These are phyloP conservation scores for Agelas oroides DNA, from an alignment of 37 sponge, comb jelly and placozoan genomes.

Conservation along the genomic window DNA sequence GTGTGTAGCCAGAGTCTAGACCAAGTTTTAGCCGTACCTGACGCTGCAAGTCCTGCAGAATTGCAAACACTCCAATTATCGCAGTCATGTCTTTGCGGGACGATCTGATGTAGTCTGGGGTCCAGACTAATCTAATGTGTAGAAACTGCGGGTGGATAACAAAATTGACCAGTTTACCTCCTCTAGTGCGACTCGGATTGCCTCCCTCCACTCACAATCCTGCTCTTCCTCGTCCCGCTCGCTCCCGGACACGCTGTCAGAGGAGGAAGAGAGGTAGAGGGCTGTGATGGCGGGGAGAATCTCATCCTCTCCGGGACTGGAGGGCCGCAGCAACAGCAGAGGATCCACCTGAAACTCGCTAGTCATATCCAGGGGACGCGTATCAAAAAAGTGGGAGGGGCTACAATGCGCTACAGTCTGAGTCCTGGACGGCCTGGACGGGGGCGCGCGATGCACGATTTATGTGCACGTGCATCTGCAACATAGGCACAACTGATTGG, in stretches of 20 bases:
- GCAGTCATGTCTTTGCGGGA: too few species aligned
- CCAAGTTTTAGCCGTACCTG: constrained; percentile 38
- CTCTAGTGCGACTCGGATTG: constrained; percentile 18
- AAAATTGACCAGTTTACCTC: neutral
- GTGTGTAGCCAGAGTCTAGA: neutral
- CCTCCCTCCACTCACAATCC: constrained; percentile 26
- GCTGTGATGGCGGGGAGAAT: neutral
- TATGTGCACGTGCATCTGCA: too few species aligned
- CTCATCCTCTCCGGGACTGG: neutral
- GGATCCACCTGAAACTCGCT: neutral
- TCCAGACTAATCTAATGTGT: too few species aligned
- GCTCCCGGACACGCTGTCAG: neutral
- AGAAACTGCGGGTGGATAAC: too few species aligned
- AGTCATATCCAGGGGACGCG: neutral
- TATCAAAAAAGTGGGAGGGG: neutral
- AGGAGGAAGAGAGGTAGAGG: neutral
- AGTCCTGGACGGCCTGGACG: too few species aligned
- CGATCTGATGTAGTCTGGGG: too few species aligned
- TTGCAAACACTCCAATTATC: too few species aligned
- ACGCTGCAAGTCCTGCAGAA: constrained; percentile 24
- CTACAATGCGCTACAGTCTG: too few species aligned
- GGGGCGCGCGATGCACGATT: too few species aligned
- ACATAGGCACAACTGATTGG: too few species aligned
- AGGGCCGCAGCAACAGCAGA: neutral
- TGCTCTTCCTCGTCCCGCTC: neutral